Base-by-base conservation (phyloP, 2,888 invertebrate species). In the Eupithecia insigniata region DNA sequence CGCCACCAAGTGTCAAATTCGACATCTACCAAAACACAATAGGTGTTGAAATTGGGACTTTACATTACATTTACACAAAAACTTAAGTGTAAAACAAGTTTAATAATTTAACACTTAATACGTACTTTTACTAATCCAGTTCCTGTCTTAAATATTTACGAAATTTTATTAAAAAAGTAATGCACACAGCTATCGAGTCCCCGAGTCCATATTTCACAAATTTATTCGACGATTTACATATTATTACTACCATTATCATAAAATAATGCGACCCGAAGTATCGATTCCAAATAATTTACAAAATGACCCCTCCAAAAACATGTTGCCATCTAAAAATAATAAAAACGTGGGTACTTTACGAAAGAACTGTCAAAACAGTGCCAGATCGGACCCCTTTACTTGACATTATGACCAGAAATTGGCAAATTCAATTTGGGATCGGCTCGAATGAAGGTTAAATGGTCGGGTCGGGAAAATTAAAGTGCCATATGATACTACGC, bases 401-500 rank as follows among this genome's bases (percentile, higher is more conserved):
- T 67, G 76, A 72, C 72, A 71, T 72, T 74, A 72, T 70, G 74
- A 66, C 67, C 74, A 70, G 64, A 73, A 76, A 77, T 79, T 74
- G 77, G 72, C 78, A 78, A 80, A 80, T 80, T 79, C 67, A 78
- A 80, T 80, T 80, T 78, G 77, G 74, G 62, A 71, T 74, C 78
- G 76, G 69, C 67, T 39, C 75, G 73, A 73, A 74, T 72, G 61
- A 69, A 43, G 76, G 79, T 78, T 76, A 79, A 78, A 72, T 74
- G 78, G 72, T 39, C 73, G 73, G 75, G 79, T 78, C 78, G 74
- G 43, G 46, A 72, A 75, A 78, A 78, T 78, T 78, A 74, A 69
- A 74, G 70, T 65, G 71, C 67, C 73, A 67, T 72, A 70, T 77
- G 72, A 75, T 68, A 79, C 77, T 72, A 75, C 74, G 70, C 43